A percentile compares a stretch with the other conserved stretches of the same genome.
Conservation (phyloP, 2,888 invertebrate genomes). For the Oithona nana region DNA sequence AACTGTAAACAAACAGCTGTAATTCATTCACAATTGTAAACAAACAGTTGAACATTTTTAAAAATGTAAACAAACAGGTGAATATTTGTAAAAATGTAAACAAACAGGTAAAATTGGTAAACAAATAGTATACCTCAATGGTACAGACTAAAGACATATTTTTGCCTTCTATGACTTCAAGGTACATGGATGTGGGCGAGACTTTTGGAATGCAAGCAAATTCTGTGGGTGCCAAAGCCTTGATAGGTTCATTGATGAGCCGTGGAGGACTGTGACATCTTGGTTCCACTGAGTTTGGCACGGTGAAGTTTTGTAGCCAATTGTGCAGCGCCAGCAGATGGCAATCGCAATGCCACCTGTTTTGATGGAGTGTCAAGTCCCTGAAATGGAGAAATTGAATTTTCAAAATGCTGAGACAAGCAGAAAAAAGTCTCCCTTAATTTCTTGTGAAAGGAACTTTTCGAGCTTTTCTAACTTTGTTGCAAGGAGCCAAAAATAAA, state of each 20-base stretch:
- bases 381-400: background rate
- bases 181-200: slow-evolving; percentile 48
- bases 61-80: too few species aligned
- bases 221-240: slow-evolving; percentile 44
- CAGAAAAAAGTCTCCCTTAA: too few species aligned
- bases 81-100: too few species aligned
- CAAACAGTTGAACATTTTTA: too few species aligned
- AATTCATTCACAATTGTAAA: too few species aligned
- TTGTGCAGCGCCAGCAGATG: slow-evolving; percentile 50
- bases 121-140: slow-evolving; percentile 36
- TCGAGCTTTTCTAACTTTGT: too few species aligned
- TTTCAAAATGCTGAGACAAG: too few species aligned
- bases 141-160: slow-evolving; percentile 61
- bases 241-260: slow-evolving; percentile 45
- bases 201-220: slow-evolving; percentile 64
- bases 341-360: slow-evolving; percentile 78
- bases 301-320: slow-evolving; percentile 56
- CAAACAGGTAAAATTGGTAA: too few species aligned
- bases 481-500: too few species aligned
- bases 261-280: slow-evolving; percentile 49
- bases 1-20: too few species aligned
- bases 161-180: slow-evolving; percentile 57
- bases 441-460: too few species aligned
- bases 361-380: slow-evolving; percentile 60
- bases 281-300: slow-evolving; percentile 57